Base-by-base conservation (phyloP, 2,113 vertebrate genomes). In the Euleptes europaea region DNA sequence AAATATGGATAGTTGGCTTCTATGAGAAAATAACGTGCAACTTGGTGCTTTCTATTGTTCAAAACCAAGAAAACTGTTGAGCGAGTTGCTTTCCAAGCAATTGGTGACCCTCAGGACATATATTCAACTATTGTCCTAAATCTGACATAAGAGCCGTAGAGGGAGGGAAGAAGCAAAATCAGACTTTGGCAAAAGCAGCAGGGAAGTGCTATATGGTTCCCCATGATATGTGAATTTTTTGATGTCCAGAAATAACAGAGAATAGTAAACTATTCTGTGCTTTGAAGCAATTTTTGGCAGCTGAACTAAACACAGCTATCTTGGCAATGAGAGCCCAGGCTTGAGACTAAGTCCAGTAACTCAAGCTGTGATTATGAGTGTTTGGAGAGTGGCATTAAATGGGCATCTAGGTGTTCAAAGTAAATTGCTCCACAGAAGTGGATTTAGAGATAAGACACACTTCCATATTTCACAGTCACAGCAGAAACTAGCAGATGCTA, bases 401-500 rank as follows among this genome's bases (percentile, higher is more conserved):
- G 74, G 1, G 28, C 67, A 57, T 85, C 80, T 57, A 83, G 67
- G 1, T 33, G 13, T 77, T 84, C 65, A 65, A n/a, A 49, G 38
- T 40, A 23, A 21, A 0, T 10, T 72, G 60, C 73, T 47, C 67
- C 42, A 83, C 70, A 82, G 40, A 26, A 80, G 31, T 0, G 28
- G 14, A 67, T 79, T 70, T 83, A 74, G 47, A 86, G 85, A 86
- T 42, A 11, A 85, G 51, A 77, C 71, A 5, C 3, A 51, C 80
- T 83, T 86, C 69, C 82, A 28, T 72, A 1, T 4, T 0, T 85
- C 71, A 26, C 81, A 89, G 74, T 73, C 82, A 54, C 82, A 90
- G 28, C 74, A n/a, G 84, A 85, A 35, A 33, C 51, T 80, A 82
- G 66, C 89, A 94, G 88, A 89, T 93, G 90, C 84, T 90, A 76